Conservation (phyloP, 2,113 vertebrate species). For the Vulpes ferrilata region DNA sequence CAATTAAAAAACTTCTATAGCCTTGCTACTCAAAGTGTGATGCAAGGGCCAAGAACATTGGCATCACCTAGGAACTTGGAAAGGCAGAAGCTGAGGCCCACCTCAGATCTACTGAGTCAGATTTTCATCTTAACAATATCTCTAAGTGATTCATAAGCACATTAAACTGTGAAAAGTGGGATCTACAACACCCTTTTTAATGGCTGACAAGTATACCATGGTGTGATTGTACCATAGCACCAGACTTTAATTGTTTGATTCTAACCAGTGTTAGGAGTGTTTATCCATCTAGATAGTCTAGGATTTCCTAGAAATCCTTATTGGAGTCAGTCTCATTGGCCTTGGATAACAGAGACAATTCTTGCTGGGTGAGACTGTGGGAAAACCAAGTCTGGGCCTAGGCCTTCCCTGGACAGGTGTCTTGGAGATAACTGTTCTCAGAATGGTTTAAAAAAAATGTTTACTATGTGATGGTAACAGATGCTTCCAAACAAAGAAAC, state of each 20-base stretch:
- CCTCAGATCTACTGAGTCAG: background rate
- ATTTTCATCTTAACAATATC: background rate
- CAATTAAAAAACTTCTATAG: background rate
- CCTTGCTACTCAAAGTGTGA: background rate
- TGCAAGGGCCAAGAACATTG: background rate
- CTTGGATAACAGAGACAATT: conserved; percentile 74
- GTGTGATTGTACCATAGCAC: background rate
- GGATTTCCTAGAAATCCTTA: conserved; percentile 34
- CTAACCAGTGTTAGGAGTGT: conserved; percentile 53
- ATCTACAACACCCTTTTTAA: background rate
- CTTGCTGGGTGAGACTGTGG: conserved; percentile 65
- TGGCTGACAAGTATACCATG: background rate
- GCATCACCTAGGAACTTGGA: background rate
- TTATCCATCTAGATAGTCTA: background rate
- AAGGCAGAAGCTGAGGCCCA: background rate
- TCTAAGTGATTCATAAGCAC: background rate
- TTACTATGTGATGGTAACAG: conserved; percentile 91
- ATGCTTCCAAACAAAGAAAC: conserved; percentile 89
- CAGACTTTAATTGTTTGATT: background rate
- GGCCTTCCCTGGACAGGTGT: conserved; percentile 1
- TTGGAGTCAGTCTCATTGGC: conserved; percentile 21
- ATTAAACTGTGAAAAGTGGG: background rate
- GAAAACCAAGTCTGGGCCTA: conserved; percentile 73
- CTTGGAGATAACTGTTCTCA: conserved; percentile 81
- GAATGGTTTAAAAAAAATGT: conserved; percentile 84